phyloP scores from a whole-genome alignment of 1,140 invertebrate genomes.

The Lineus longissimus region DNA sequence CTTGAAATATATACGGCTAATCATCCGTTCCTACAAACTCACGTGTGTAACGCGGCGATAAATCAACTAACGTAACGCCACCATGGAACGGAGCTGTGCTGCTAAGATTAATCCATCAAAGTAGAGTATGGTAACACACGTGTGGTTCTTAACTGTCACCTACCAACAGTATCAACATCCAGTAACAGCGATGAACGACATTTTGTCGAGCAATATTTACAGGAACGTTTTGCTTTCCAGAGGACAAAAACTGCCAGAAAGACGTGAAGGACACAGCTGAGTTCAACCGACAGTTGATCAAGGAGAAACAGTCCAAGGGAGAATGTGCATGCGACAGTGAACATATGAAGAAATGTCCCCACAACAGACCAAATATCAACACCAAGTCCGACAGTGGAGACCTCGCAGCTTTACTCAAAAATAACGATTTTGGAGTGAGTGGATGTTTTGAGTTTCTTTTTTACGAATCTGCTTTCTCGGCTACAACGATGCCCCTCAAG shows the following conservation, averaged over 20 bases:
- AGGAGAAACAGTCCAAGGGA: constrained; percentile 71
- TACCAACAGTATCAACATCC: no score
- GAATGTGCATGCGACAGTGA: constrained; percentile 97
- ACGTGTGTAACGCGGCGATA: no score
- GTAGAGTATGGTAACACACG: not conserved
- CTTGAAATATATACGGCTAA: no score
- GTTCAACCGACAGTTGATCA: constrained; percentile 82
- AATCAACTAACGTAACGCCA: no score
- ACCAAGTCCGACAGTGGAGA: constrained; percentile 25
- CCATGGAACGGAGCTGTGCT: no score
- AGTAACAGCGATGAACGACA: no score
- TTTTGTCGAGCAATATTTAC: constrained; percentile 7
- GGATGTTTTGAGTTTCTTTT: no score
- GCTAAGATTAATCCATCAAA: not conserved
- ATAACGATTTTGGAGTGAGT: not conserved
- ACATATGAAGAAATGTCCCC: constrained; percentile 93
- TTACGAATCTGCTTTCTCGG: not conserved
- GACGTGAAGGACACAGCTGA: constrained; percentile 93
- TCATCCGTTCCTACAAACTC: no score
- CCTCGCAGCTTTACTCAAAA: not conserved
- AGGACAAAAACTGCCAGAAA: constrained; percentile 81
- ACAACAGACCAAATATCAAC: constrained; percentile 31
- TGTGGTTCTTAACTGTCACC: constrained; percentile 2
- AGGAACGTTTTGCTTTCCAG: constrained; percentile 41
- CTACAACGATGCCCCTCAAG: no score